Base-by-base conservation (phyloP, 1,140 invertebrate genomes). In the Zaprionus davidi region DNA sequence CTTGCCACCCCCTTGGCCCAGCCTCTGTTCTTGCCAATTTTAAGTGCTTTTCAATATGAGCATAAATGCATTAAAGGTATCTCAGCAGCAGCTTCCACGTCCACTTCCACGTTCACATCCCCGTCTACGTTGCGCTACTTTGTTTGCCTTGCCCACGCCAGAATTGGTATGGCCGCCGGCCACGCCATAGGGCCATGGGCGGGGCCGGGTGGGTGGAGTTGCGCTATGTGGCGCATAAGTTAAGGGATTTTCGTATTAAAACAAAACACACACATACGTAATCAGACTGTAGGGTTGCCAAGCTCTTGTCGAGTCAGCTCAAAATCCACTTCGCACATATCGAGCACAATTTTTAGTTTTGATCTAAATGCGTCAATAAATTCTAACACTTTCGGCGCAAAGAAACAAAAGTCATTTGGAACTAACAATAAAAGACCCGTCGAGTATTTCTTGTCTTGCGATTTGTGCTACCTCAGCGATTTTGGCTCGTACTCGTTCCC, bases 331-430 rank as follows among this genome's bases (percentile, higher is more conserved):
- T 26, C 34, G 80, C 76, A 41, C 38, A 81, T 81, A 81, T 83
- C 78, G 70, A 55, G 63, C 53, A 84, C 81, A 87, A 85, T 90
- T 88, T 90, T 88, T 85, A 88, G 85, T 90, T 90, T 90, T 90
- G 85, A 90, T 90, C 85, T 90, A 90, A 90, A 90, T 90, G 85
- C 79, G 85, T 90, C 85, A 85, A 90, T 90, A 90, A 90, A 90
- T 90, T 90, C 75, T 90, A 88, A 88, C 85, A 88, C 85, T 88
- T 88, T 90, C 85, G 75, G 81, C 75, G 28, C 34, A 44, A 60
- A 82, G 83, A 87, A 88, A 87, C 84, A 86, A 87, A 87, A 87
- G 81, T 81, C 78, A 84, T 87, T 87, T 84, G 51, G 26, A 46
- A 46, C 59, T 69, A 49, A 75, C 75, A 90, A 87, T 82, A 85